Evolutionary conservation across 2,888 invertebrate species (phyloP).

Genomic region (Amphiduros pacificus): DNA sequence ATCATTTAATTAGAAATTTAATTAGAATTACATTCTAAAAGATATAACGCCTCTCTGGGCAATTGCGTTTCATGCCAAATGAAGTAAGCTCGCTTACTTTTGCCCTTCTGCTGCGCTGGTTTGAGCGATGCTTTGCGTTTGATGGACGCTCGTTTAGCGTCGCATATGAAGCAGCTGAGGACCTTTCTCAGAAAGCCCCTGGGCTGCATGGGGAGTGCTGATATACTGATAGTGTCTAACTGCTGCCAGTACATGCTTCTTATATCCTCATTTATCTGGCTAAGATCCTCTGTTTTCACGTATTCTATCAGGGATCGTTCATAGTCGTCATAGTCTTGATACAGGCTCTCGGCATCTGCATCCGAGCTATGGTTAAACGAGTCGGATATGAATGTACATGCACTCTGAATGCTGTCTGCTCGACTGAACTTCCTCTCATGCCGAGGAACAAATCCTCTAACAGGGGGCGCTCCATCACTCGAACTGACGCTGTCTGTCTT

Average conservation of each 20-base stretch:
- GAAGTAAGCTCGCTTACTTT: too few species aligned
- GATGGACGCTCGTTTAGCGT: not conserved
- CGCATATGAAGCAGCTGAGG: conserved; percentile 20
- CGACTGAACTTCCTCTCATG: not conserved
- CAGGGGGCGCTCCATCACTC: too few species aligned
- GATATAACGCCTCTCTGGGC: too few species aligned
- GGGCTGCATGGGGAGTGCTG: conserved; percentile 5
- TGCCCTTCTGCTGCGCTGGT: too few species aligned
- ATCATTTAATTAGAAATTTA: too few species aligned
- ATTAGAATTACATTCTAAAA: too few species aligned
- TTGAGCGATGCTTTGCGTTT: too few species aligned
- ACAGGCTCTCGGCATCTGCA: conserved; percentile 19
- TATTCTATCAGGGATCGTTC: conserved; percentile 20
- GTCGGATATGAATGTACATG: conserved; percentile 16
- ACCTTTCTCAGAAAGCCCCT: conserved; percentile 6
- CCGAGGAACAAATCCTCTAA: too few species aligned
- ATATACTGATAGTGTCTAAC: conserved; percentile 3
- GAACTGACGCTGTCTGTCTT: not conserved
- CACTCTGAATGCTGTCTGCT: conserved; percentile 18
- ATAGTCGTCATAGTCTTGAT: conserved; percentile 17
- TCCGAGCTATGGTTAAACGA: conserved; percentile 13
- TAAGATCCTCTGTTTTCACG: conserved; percentile 15
- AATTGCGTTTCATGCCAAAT: too few species aligned
- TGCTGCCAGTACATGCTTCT: conserved; percentile 16
- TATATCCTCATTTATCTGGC: conserved; percentile 16